A percentile compares a stretch with the other conserved stretches of the same genome.
These are phyloP conservation scores for Meteorus sp. DNA, from an alignment of 1,140 invertebrate genomes.

Conservation along the genomic window DNA sequence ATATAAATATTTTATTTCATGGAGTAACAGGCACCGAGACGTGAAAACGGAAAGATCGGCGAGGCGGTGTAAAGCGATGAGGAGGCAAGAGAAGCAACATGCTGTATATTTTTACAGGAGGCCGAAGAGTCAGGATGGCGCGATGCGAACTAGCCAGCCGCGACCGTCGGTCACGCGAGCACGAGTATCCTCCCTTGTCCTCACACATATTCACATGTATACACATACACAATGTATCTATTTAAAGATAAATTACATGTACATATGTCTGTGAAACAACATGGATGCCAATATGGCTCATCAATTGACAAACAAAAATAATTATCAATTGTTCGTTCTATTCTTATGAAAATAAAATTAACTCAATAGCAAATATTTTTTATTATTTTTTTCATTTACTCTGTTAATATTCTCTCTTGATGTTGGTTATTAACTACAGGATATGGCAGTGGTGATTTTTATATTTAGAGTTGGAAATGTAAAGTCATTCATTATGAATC, in stretches of 20 bases:
- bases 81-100: conserved; percentile 26
- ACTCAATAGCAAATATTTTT: too few relatives aligned
- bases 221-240: background rate
- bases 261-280: too few relatives aligned
- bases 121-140: conserved; percentile 40
- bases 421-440: conserved; percentile 22
- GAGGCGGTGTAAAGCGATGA: conserved; percentile 18
- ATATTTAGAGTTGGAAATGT: background rate
- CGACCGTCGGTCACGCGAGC: conserved; percentile 46
- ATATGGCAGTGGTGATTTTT: conserved; percentile 11
- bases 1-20: too few relatives aligned
- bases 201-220: background rate
- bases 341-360: too few relatives aligned
- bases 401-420: background rate
- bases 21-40: conserved; percentile 22
- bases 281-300: too few relatives aligned
- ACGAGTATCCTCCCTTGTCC: conserved; percentile 27
- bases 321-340: too few relatives aligned
- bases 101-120: conserved; percentile 1
- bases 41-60: conserved; percentile 21
- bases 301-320: too few relatives aligned
- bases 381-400: conserved; percentile 4
- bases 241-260: too few relatives aligned
- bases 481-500: conserved; percentile 5
- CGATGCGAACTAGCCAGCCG: conserved; percentile 41